Base-by-base conservation (phyloP, 35 echinoderm and acorn worm genomes). In the Lytechinus variegatus region DNA sequence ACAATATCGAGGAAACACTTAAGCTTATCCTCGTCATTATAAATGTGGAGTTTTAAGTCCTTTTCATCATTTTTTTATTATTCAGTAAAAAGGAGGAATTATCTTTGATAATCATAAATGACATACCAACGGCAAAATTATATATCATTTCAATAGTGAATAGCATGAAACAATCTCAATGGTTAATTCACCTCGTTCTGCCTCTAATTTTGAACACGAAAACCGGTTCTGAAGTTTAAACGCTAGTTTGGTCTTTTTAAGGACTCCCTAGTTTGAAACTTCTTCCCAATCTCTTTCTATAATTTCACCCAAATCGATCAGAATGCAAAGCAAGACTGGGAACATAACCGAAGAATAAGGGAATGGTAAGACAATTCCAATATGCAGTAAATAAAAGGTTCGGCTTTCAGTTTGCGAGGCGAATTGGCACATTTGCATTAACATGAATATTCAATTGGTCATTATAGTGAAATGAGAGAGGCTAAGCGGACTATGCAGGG, bases 371-470 rank as follows among this genome's bases (percentile, higher is more conserved):
- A 90, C 88, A 90, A 90, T 90, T 52, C 88, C 24, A 57, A 93
- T 93, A 93, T 57, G 52, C 55, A 93, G 92, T 57, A 93, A 93
- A 93, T 93, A 93, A 93, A 93, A 54, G 55, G 52, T 54, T 93
- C 54, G 54, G 92, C 53, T 93, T 93, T 93, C 92, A 93, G 92
- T 93, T 5, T 93, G 92, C 92, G 53, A 54, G 92, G 52, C 55
- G 92, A 93, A 93, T 93, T 27, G 27, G 9, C 53, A 93, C 10
- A 93, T 93, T 93, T 93, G 92, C 92, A 93, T 93, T 53, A 55
- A 53, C 92, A 93, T 93, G 92, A 93, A 93, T 93, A 93, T 93
- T 93, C 92, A 93, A 93, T 93, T 93, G 92, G 29, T 93, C 92
- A 54, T 93, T 93, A 93, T 53, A 13, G 92, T 93, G 92, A 93